Evolutionary conservation across 2,113 vertebrate genomes (phyloP), one percentile per base, ranked within the genome.

Genomic region (Chloroceryle aenea): DNA sequence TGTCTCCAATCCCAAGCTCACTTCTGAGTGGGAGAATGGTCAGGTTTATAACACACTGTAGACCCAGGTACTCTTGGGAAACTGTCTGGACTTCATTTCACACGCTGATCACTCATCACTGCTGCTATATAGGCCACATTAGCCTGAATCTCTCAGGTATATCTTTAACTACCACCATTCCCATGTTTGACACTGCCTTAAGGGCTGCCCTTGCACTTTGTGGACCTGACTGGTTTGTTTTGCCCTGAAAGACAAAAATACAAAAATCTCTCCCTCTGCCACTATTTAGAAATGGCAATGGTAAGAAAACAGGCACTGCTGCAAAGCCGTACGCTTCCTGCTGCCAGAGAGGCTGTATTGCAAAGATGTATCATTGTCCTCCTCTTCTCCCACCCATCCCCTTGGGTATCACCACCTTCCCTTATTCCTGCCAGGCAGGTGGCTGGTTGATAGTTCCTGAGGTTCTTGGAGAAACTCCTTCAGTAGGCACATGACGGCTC

Each of bases 401-500:
- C 81, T 19, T 71, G 63, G 68, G 27, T 40, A 73, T 73, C 64
- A 14, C 79, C 73, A 85, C 34, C 67, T 91, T 59, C 68, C 43
- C 84, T 63, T 81, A 88, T 90, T 76, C 62, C 82, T 90, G 75
- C 38, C 89, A 85, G 84, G 78, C 75, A 86, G 87, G 77, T 43
- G 40, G 78, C 21, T 61, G 58, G 50, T 55, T 82, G 67, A 95
- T 30, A 91, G 95, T 96, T 97, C 97, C 95, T 97, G 96, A 97
- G 96, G 87, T 87, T 89, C 90, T 63, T 81, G 89, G 94, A 95
- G 89, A 80, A 92, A 79, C 52, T 94, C 96, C 87, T 95, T 97
- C 95, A 97, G 98, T 98, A 99, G 91, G 98, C 98, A 98, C 98
- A 98, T 25, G 98, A 97, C 25, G 98, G 98, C 85, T 99, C 99